phyloP scores from a whole-genome alignment of 1,140 invertebrate species.

The Trachymyrmex septentrionalis region DNA sequence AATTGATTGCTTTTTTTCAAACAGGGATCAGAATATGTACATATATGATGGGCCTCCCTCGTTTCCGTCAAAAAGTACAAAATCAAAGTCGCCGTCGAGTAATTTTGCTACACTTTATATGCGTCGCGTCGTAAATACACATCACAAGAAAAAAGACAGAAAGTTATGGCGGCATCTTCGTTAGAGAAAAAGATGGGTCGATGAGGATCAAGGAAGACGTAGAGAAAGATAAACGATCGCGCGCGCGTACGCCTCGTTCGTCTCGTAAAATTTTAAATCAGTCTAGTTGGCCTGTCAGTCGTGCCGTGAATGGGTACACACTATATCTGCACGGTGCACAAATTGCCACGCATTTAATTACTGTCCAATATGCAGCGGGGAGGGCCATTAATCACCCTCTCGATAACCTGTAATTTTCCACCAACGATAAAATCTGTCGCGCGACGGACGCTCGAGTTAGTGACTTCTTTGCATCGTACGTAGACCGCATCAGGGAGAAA shows the following conservation, averaged over 20 bases:
- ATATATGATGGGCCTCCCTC: background rate
- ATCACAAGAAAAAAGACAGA: constrained; percentile 31
- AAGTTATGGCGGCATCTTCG: constrained; percentile 24
- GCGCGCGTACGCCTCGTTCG: constrained; percentile 26
- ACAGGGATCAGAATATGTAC: constrained; percentile 5
- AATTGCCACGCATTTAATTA: constrained; percentile 83
- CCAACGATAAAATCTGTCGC: constrained; percentile 77
- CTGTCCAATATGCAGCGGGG: constrained; percentile 75
- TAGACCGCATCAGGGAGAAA: constrained; percentile 20
- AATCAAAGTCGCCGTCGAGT: constrained; percentile 6
- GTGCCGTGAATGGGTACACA: constrained; percentile 66
- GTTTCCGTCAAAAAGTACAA: constrained; percentile 8
- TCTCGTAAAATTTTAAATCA: constrained; percentile 71
- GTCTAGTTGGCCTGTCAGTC: constrained; percentile 74
- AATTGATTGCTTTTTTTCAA: background rate
- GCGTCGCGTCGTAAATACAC: constrained; percentile 31
- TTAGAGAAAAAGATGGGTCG: constrained; percentile 3
- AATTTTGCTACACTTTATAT: constrained; percentile 44
- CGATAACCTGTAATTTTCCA: constrained; percentile 77
- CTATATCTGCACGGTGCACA: constrained; percentile 73
- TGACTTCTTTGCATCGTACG: constrained; percentile 38
- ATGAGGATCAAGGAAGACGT: constrained; percentile 13
- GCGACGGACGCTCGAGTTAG: constrained; percentile 43
- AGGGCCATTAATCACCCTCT: constrained; percentile 74
- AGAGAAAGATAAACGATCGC: constrained; percentile 29